Base-by-base conservation (phyloP, 2,113 vertebrate species). In the Kryptolebias marmoratus region DNA sequence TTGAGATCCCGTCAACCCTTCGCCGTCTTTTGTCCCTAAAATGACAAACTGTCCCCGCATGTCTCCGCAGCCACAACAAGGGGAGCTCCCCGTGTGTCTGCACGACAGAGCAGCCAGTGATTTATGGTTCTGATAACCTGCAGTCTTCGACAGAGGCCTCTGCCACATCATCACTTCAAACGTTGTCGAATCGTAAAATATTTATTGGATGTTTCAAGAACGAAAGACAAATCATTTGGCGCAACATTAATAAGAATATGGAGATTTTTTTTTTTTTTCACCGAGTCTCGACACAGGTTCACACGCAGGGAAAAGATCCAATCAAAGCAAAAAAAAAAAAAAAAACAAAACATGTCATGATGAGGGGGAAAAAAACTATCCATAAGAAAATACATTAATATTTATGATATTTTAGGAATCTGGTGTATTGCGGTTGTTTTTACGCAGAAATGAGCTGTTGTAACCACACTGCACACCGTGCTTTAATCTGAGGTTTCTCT, bases 121-220 rank as follows among this genome's bases (percentile, higher is more conserved):
- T 86, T 81, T 83, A 80, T 83, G 76, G 73, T 60, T 68, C 75
- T 72, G 81, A 84, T 81, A 68, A 79, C 54, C 69, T 83, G 65
- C 68, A 77, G 8, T 60, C 57, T 79, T 67, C 76, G 59, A 16
- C 53, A 52, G 48, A 81, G 73, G 64, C 69, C 76, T 64, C 62
- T 73, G 68, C 78, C 72, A 74, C n/a, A 74, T 64, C 22, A 73
- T 53, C 68, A 68, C 54, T 65, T 58, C 44, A 22, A 68, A 71
- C 59, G 32, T 65, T 64, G 82, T 76, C 14, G 62, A 83, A 74
- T 79, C 32, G 54, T 87, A 84, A 50, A 82, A 86, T 73, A 83
- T 84, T 87, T 82, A 90, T 72, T 78, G 66, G 58, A 77, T 73
- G 69, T 59, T 49, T 69, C 58, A 62, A 57, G 83, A 75, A 87